Evolutionary conservation across 2,113 vertebrate genomes (phyloP), one percentile per base, ranked within the genome.

Genomic region (Stercorarius parasiticus): DNA sequence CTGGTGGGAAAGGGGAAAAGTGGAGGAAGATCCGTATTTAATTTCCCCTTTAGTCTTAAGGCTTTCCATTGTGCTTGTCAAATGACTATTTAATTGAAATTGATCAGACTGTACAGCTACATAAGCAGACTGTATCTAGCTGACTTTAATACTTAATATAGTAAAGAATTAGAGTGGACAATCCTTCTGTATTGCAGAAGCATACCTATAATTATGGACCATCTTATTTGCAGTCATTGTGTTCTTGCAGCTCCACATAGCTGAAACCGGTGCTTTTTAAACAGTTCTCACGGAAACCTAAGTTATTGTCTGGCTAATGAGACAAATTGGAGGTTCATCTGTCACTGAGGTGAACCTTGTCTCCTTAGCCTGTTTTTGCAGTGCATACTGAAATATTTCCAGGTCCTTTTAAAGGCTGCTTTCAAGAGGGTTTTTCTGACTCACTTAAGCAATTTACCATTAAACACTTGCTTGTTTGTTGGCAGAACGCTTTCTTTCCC

Each of bases 401-500:
- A 83, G 29, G 11, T 81, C 25, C n/a, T 82, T 65, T 36, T 78
- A 38, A 86, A 65, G 19, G 18, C 15, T 86, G 16, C 36, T 92
- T 93, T 92, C 17, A 47, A 9, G 38, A 82, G 26, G 7, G 3
- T 56, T 81, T 73, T 90, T 91, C 78, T 93, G 50, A 83, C 26
- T 95, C 59, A 43, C 42, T 89, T 47, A 65, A 82, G 27, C 86
- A 89, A 45, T 85, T 94, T 95, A 71, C 36, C 43, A 61, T 86
- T 67, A 69, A 79, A 89, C 27, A 18, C 22, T 88, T 78, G 40
- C 61, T 86, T 96, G 34, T 95, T 95, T 93, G 80, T 82, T 93
- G 83, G 81, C 84, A 93, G 77, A 94, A 74, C 15, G 11, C 10
- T 90, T 82, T 82, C 77, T 50, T 93, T 86, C 62, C 66, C 49